Evolutionary conservation across 2,888 invertebrate genomes (phyloP).

Genomic region (Petrolisthes manimaculis): DNA sequence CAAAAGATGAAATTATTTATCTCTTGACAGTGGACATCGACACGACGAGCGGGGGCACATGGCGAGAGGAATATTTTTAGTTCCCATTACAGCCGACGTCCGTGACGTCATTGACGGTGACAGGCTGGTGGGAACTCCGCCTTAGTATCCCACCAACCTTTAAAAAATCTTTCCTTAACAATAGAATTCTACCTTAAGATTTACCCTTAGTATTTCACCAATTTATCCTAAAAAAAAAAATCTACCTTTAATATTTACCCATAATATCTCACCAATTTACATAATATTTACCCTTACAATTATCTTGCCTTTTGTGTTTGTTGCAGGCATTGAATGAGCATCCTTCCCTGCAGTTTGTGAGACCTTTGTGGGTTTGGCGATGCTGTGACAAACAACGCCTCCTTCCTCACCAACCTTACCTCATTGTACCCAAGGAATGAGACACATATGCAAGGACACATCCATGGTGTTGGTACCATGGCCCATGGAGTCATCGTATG

Average conservation of each 20-base stretch:
- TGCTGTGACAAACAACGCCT: slow-evolving; percentile 72
- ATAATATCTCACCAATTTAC: background rate
- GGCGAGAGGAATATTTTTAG: too few species aligned
- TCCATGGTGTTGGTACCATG: too few species aligned
- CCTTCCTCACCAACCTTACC: slow-evolving; percentile 66
- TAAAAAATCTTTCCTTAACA: background rate
- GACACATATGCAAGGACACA: background rate
- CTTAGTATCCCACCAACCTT: background rate
- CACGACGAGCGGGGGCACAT: too few species aligned
- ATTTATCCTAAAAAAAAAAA: too few species aligned
- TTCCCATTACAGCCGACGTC: too few species aligned
- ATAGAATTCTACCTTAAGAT: background rate
- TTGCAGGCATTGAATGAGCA: slow-evolving; percentile 70
- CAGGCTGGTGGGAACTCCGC: too few species aligned
- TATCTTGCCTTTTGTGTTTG: background rate
- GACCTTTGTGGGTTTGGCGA: slow-evolving; percentile 76
- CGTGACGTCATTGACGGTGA: too few species aligned
- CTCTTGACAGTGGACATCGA: too few species aligned
- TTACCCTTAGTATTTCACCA: too few species aligned
- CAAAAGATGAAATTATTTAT: too few species aligned
- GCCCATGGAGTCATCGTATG: too few species aligned
- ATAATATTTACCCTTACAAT: background rate
- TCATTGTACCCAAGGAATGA: slow-evolving; percentile 41
- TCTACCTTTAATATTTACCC: too few species aligned
- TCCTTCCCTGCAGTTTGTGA: slow-evolving; percentile 71